Evolutionary conservation across 2,113 vertebrate species (phyloP).

Genomic region (Triplophysa tibetana): DNA sequence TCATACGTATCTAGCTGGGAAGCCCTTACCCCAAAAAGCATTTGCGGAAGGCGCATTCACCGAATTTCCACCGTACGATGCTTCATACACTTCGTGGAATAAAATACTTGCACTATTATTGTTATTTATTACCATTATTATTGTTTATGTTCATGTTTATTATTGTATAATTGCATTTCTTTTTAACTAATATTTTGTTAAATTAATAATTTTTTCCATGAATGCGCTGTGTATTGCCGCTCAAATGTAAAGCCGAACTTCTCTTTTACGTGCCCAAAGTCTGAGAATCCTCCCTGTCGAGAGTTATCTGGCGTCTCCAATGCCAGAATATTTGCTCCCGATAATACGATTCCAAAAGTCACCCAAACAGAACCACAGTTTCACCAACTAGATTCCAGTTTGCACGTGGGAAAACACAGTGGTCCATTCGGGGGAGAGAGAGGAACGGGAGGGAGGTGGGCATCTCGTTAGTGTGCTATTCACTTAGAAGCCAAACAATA

Average conservation of each 20-base stretch:
- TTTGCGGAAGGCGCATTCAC: slow-evolving; percentile 92
- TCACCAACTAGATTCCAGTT: slow-evolving; percentile 43
- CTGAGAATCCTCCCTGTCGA: slow-evolving; percentile 21
- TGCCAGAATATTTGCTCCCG: slow-evolving; percentile 43
- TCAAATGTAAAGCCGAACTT: slow-evolving; percentile 49
- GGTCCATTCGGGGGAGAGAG: slow-evolving; percentile 39
- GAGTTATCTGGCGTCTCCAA: slow-evolving; percentile 44
- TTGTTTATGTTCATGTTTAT: slow-evolving; percentile 42
- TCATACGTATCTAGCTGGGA: slow-evolving; percentile 93
- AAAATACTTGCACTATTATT: slow-evolving; percentile 49
- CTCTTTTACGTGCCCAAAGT: slow-evolving; percentile 37
- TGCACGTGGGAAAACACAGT: slow-evolving; percentile 68
- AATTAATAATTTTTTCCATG: not conserved
- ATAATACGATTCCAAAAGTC: slow-evolving; percentile 45
- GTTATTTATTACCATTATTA: slow-evolving; percentile 52
- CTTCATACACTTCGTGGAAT: slow-evolving; percentile 60
- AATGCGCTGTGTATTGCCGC: slow-evolving; percentile 36
- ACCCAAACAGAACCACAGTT: slow-evolving; percentile 51
- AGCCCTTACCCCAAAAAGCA: slow-evolving; percentile 99
- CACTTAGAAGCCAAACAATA: slow-evolving; percentile 43
- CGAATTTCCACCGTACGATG: slow-evolving; percentile 70
- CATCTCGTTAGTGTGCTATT: slow-evolving; percentile 40
- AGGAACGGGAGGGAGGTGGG: slow-evolving; percentile 22
- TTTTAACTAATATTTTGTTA: not conserved
- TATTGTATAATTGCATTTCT: slow-evolving; percentile 43